A percentile compares a stretch with the other conserved stretches of the same genome.
Evolutionary conservation across 2,113 vertebrate genomes (phyloP).

Genomic region (Muntiacus reevesi): DNA sequence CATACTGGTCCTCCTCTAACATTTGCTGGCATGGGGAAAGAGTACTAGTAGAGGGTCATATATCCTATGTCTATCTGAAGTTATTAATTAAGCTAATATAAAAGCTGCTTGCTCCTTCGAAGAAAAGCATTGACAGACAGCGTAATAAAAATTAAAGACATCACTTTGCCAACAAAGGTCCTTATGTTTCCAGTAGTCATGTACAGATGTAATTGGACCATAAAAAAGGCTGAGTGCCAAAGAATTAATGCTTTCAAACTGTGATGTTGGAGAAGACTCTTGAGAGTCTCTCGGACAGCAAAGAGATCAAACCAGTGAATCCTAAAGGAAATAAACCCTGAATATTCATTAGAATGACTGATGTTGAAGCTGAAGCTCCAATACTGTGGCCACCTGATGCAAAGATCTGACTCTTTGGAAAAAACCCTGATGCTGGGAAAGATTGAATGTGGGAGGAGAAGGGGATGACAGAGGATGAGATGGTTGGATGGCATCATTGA

Average conservation of each 20-base stretch:
- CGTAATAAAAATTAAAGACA: not conserved
- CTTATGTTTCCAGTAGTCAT: not conserved
- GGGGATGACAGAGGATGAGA: rapidly evolving
- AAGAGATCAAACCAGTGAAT: not conserved
- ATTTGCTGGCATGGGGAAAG: not conserved
- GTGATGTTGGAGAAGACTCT: not conserved
- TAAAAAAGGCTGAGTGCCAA: not conserved
- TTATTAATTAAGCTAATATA: not conserved
- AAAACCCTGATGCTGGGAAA: not conserved
- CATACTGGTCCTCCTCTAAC: not conserved
- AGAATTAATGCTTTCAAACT: not conserved
- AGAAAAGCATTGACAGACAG: not conserved
- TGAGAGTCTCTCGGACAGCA: not conserved
- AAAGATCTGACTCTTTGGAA: not conserved
- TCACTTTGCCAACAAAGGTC: not conserved
- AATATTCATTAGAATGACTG: not conserved
- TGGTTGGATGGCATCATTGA: not conserved
- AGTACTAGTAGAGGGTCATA: not conserved
- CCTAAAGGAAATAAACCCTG: not conserved
- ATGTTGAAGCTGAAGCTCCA: not conserved
- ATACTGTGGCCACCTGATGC: not conserved
- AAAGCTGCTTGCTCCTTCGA: not conserved
- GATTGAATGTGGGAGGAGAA: rapidly evolving
- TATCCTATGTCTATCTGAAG: not conserved
- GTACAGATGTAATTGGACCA: not conserved